Conservation (phyloP, 2,113 vertebrate genomes). For the Edolisoma coerulescens region DNA sequence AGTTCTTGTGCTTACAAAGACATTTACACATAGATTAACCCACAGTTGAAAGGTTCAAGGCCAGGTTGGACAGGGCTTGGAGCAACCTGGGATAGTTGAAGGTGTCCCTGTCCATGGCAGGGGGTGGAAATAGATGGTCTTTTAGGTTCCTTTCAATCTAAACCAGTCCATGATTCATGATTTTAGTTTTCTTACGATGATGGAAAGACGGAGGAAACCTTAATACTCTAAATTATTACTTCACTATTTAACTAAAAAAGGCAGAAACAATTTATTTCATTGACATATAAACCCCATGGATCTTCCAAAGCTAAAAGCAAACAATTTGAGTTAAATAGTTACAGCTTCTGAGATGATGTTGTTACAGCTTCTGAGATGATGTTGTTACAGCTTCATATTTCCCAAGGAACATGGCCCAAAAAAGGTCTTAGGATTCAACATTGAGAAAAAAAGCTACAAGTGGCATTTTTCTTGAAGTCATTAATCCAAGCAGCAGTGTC, state of each 20-base stretch:
- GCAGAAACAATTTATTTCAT: not conserved
- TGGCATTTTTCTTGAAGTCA: not conserved
- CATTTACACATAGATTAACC: not conserved
- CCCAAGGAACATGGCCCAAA: not conserved
- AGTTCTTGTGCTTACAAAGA: not conserved
- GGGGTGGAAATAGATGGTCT: accelerated
- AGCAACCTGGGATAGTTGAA: not conserved
- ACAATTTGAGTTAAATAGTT: not conserved
- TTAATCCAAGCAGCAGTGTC: not conserved
- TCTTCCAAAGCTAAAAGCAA: not conserved
- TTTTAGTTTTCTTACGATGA: not conserved
- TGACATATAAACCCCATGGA: not conserved
- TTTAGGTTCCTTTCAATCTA: not conserved
- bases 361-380: not conserved
- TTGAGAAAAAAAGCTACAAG: accelerated
- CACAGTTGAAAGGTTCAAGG: not conserved
- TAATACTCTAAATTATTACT: not conserved
- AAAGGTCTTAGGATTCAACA: not conserved
- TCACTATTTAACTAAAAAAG: not conserved
- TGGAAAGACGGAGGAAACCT: not conserved
- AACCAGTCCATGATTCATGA: not conserved
- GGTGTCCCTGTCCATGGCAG: not conserved
- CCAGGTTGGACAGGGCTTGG: not conserved
- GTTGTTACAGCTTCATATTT: too few relatives aligned
- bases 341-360: not conserved